Conservation (phyloP, 2,113 vertebrate genomes). For the Labeo catla region DNA sequence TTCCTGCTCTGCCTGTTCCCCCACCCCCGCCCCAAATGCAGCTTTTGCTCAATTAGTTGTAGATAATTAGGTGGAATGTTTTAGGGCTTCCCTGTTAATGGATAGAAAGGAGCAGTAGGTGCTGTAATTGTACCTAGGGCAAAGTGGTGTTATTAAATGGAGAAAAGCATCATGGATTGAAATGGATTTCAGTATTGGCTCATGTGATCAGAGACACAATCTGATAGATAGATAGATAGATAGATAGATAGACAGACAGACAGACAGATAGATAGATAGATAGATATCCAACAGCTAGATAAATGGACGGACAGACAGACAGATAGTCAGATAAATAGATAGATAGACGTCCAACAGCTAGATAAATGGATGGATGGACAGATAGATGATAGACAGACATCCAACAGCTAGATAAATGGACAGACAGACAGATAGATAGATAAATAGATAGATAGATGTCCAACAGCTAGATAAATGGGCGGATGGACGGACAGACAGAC, state of each 20-base stretch:
- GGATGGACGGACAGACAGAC: not conserved
- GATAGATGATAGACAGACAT: not conserved
- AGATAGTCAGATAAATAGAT: not conserved
- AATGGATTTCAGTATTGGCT: constrained; percentile 34
- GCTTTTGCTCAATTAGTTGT: constrained; percentile 44
- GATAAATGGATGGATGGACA: not conserved
- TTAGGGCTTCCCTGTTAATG: constrained; percentile 53
- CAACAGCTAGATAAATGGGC: not conserved
- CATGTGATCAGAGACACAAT: not conserved
- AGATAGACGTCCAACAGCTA: not conserved
- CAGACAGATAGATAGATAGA: not conserved
- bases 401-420: not conserved
- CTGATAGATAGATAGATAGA: not conserved
- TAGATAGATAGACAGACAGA: too few species aligned
- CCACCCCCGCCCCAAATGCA: not conserved
- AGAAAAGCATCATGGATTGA: constrained; percentile 41
- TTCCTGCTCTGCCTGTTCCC: not conserved
- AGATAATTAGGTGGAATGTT: constrained; percentile 53
- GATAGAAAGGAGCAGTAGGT: constrained; percentile 35
- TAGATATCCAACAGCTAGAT: not conserved
- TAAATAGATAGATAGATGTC: not conserved
- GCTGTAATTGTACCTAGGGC: constrained; percentile 49
- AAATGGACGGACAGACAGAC: not conserved
- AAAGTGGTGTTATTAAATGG: constrained; percentile 50
- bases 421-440: not conserved